phyloP scores from a whole-genome alignment of 2,797 vertebrate species.

The Crax fasciolata region DNA sequence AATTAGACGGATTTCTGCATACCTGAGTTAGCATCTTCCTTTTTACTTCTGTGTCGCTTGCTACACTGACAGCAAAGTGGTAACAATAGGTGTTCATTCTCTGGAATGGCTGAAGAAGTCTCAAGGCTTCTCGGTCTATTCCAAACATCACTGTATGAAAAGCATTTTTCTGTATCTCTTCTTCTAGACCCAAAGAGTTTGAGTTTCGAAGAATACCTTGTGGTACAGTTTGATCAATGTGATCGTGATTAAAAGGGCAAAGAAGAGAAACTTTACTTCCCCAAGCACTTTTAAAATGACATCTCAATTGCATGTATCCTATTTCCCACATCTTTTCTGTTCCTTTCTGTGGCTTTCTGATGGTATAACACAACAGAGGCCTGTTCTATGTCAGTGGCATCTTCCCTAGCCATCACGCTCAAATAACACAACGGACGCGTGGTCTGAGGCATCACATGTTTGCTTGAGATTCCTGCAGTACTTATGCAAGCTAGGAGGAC shows the following conservation, averaged over 20 bases:
- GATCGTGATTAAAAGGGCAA: not conserved
- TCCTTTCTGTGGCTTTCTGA: not conserved
- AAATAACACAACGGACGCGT: not conserved
- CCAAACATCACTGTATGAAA: not conserved
- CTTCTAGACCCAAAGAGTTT: not conserved
- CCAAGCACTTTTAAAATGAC: not conserved
- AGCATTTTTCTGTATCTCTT: not conserved
- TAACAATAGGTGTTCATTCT: not conserved
- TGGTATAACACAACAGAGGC: not conserved
- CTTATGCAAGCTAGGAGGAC: not conserved
- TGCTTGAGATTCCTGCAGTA: not conserved
- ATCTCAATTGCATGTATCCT: not conserved
- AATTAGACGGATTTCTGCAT: not conserved
- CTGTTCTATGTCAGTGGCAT: not conserved
- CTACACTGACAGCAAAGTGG: not conserved
- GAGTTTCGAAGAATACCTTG: not conserved
- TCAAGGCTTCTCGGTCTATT: not conserved
- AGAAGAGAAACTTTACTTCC: not conserved
- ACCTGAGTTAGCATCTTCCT: not conserved
- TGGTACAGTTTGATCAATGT: not conserved
- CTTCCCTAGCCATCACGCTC: not conserved
- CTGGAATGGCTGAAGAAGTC: not conserved
- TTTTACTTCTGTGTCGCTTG: not conserved
- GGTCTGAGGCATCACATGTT: not conserved
- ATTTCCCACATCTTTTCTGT: not conserved